Conservation (phyloP, 2,888 invertebrate genomes). For the Schizaphis graminum region DNA sequence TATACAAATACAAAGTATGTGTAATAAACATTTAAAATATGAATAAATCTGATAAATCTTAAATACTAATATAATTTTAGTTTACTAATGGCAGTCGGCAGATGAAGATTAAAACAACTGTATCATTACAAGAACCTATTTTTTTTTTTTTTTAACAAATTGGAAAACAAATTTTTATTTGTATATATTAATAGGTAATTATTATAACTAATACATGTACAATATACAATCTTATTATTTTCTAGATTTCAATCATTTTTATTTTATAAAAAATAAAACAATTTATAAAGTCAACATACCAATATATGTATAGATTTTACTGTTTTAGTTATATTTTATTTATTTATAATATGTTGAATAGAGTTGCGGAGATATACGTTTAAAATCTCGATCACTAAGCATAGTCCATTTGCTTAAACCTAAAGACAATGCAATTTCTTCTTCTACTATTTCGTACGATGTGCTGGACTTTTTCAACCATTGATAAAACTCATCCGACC, state of each 20-base stretch:
- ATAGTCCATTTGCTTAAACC: conserved; percentile 78
- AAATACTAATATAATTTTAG: background rate
- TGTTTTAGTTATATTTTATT: background rate
- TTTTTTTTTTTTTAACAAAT: background rate
- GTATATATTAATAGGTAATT: background rate
- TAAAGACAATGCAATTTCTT: conserved; percentile 79
- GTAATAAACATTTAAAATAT: background rate
- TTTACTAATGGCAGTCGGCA: no score
- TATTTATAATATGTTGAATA: conserved; percentile 27
- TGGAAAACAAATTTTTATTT: background rate
- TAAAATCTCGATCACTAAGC: conserved; percentile 78
- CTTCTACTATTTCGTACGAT: conserved; percentile 78
- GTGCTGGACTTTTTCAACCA: conserved; percentile 78
- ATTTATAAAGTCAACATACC: background rate
- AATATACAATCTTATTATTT: background rate
- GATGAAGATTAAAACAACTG: background rate
- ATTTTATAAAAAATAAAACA: background rate
- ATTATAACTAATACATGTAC: background rate
- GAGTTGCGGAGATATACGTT: conserved; percentile 68
- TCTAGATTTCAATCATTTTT: background rate
- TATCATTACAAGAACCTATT: background rate
- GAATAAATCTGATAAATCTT: background rate
- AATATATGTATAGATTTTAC: background rate
- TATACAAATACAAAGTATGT: background rate
- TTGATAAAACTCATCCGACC: conserved; percentile 78